These are phyloP conservation scores for Coptodon bakossiorum DNA, from an alignment of 2,113 vertebrate species.

Conservation along the genomic window DNA sequence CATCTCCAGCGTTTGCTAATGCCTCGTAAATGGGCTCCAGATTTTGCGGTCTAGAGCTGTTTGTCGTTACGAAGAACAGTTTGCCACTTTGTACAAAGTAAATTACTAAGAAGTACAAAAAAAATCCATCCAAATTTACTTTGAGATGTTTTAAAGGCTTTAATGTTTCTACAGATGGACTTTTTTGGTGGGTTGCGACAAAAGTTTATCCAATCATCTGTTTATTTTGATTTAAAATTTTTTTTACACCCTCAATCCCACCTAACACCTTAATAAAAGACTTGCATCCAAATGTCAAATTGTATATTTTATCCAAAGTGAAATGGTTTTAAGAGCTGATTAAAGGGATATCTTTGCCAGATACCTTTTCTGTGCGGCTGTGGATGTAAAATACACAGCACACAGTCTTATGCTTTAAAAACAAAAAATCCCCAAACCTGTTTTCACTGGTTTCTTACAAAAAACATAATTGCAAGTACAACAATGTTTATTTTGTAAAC, in stretches of 20 bases:
- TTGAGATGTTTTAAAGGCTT: neutral
- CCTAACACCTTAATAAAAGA: neutral
- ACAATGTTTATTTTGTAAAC: neutral
- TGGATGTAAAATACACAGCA: neutral
- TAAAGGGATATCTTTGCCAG: neutral
- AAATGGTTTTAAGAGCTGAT: conserved; percentile 14
- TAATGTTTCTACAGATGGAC: neutral
- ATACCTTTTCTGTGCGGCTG: neutral
- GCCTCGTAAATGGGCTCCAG: conserved; percentile 31
- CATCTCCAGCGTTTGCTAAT: conserved; percentile 23
- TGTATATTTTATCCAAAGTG: neutral
- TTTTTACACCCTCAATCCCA: neutral
- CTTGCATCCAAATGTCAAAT: neutral
- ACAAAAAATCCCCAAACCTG: neutral
- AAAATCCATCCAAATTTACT: neutral
- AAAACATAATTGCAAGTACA: neutral
- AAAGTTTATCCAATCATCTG: neutral
- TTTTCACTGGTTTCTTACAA: neutral
- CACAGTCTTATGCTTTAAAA: neutral
- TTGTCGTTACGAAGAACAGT: conserved; percentile 13
- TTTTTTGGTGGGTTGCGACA: neutral
- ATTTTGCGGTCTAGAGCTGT: conserved; percentile 34
- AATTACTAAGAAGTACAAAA: neutral
- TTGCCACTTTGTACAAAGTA: neutral
- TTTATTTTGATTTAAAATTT: neutral